These are phyloP conservation scores for Tinamus major DNA, from an alignment of 2,797 vertebrate genomes.

Conservation along the genomic window DNA sequence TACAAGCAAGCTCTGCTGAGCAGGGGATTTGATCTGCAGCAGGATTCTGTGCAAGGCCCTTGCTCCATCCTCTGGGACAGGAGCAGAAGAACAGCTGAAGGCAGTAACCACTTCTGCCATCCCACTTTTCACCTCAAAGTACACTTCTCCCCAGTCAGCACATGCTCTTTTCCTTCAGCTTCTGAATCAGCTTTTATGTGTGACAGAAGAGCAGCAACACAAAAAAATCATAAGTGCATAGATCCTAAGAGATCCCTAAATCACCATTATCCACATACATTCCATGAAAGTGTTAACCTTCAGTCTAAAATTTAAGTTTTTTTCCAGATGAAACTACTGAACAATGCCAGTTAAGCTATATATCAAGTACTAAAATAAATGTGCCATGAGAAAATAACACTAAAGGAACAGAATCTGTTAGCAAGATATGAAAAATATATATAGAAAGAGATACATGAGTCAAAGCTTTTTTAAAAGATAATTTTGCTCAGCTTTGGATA, in stretches of 20 bases:
- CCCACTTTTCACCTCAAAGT: background rate
- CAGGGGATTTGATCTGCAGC: background rate
- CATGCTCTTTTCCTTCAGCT: background rate
- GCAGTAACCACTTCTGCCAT: background rate
- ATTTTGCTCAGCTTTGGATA: background rate
- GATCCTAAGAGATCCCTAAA: background rate
- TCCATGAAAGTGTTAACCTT: background rate
- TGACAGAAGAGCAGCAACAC: background rate
- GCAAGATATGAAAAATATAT: background rate
- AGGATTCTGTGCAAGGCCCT: background rate
- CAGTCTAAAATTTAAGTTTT: background rate
- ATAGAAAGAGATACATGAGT: background rate
- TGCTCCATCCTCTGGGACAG: background rate
- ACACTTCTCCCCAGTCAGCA: rapidly evolving
- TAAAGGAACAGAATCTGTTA: background rate
- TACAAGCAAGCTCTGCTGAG: background rate
- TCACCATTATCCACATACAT: rapidly evolving
- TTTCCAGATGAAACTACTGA: background rate
- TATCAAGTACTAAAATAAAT: background rate
- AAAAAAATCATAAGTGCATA: rapidly evolving
- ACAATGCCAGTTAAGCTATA: background rate
- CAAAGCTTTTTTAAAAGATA: background rate
- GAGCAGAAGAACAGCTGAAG: rapidly evolving
- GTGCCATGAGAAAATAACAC: background rate
- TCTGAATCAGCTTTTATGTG: background rate